These are phyloP conservation scores for Hormaphis cornu DNA, from an alignment of 1,140 invertebrate genomes.

Conservation along the genomic window DNA sequence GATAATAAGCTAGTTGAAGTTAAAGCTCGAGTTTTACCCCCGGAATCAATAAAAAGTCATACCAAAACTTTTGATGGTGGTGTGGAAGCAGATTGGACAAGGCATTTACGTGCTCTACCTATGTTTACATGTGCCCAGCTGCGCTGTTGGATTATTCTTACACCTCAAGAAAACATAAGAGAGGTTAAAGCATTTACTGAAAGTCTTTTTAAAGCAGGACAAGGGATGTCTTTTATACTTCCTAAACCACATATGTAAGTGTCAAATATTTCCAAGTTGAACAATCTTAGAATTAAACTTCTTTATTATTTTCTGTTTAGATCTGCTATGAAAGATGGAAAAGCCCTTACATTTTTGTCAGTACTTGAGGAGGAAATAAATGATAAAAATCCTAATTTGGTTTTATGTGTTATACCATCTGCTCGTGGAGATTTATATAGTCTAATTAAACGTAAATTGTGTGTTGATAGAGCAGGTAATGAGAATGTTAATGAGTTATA, in stretches of 20 bases:
- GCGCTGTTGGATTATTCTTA: constrained; percentile 21
- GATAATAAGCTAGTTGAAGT: constrained; percentile 51
- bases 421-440: constrained; percentile 63
- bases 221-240: constrained; percentile 7
- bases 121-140: not conserved
- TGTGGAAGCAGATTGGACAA: constrained; percentile 56
- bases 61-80: constrained; percentile 41
- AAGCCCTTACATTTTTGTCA: not conserved
- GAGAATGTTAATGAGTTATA: not conserved
- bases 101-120: not conserved
- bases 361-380: not conserved
- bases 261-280: not conserved
- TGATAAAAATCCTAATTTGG: not conserved
- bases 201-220: not conserved
- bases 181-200: not conserved
- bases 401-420: constrained; percentile 40
- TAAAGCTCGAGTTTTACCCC: constrained; percentile 53
- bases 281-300: not conserved
- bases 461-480: constrained; percentile 52
- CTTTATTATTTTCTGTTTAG: constrained; percentile 22
- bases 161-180: not conserved
- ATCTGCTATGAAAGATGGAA: not conserved
- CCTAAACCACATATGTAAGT: constrained; percentile 22
- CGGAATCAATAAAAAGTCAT: constrained; percentile 55
- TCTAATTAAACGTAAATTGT: constrained; percentile 76